Base-by-base conservation (phyloP, 1,140 invertebrate species). In the Telenomus remus region DNA sequence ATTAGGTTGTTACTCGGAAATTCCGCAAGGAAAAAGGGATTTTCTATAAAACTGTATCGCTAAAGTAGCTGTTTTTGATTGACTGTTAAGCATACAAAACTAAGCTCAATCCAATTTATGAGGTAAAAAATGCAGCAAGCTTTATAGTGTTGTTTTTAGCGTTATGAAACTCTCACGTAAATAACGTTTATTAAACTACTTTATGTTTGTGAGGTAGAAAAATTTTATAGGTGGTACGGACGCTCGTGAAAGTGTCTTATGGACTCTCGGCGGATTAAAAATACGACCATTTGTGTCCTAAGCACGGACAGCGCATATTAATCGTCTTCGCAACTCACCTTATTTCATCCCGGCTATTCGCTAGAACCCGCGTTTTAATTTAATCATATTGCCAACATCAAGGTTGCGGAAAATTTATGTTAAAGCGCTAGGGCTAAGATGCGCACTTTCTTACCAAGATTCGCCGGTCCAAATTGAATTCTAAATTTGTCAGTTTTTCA, bases 161-260 rank as follows among this genome's bases (percentile, higher is more conserved):
- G 49, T 70, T 76, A 76, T 76, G 66, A 71, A 76, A 65, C 66
- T 61, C 55, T 56, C 74, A 76, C 68, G 68, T 71, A 71, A 76
- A 71, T 71, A 68, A 71, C 61, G 68, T 76, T 71, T 76, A 76
- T 76, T 76, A 76, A 76, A 76, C 68, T 76, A 68, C 61, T 76
- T 76, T 71, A 76, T 76, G 74, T 76, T 68, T 71, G 68, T 63
- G 50, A 34, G 61, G 46, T 65, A 57, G 68, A 63, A 71, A 71
- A 71, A 66, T 76, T 66, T 76, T 76, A 76, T 76, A 66, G 66
- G 51, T 68, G 48, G 56, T 57, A 50, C 68, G 61, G 44, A 53
- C 68, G 63, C 68, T 68, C 74, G 61, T 70, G 66, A 66, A 76
- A 76, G 73, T 72, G 61, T 71, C 74, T 76, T 65, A 71, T 72